Base-by-base conservation (phyloP, 2,113 vertebrate genomes). In the Sturnira hondurensis region DNA sequence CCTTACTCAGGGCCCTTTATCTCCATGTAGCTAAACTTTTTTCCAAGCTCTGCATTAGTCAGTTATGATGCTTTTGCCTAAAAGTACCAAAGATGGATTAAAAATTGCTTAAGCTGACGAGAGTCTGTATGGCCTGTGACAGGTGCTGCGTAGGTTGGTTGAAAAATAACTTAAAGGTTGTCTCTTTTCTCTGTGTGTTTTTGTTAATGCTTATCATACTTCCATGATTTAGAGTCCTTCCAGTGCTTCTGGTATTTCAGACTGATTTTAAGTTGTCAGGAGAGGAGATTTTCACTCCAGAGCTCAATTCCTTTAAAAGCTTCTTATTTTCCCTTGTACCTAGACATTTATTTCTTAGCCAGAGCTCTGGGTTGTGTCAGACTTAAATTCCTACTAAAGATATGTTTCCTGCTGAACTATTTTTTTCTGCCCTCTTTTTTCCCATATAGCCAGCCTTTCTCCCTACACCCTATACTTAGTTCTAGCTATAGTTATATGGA, bases 131-230 rank as follows among this genome's bases (percentile, higher is more conserved):
- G 78, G 43, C 90, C 83, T 96, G 17, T 97, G 96, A 97, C 97
- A 97, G 96, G 92, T 97, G 96, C 86, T 97, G 89, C 7, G 91
- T 93, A 96, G 97, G 96, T 93, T 97, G 97, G 58, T 93, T 96
- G 96, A 96, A 97, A 97, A 98, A 97, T 94, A 97, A 92, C 85
- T 94, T 96, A 90, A 96, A 97, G 94, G 88, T 92, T 63, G 58
- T 94, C 95, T 97, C 82, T 65, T 96, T 96, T 94, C 65, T 74
- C 41, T 89, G 17, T 95, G 74, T 95, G 95, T 94, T 94, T 97
- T 96, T 96, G 92, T 92, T 97, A 97, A 95, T 95, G 96, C 85
- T 95, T 95, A 80, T 96, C 93, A 95, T 94, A 92, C 86, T 92
- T 94, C 73, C 73, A 74, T 94, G 93, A 92, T 61, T 95, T 96